Base-by-base conservation (phyloP, 2,888 invertebrate genomes). In the Chrysopilus asiliformis region DNA sequence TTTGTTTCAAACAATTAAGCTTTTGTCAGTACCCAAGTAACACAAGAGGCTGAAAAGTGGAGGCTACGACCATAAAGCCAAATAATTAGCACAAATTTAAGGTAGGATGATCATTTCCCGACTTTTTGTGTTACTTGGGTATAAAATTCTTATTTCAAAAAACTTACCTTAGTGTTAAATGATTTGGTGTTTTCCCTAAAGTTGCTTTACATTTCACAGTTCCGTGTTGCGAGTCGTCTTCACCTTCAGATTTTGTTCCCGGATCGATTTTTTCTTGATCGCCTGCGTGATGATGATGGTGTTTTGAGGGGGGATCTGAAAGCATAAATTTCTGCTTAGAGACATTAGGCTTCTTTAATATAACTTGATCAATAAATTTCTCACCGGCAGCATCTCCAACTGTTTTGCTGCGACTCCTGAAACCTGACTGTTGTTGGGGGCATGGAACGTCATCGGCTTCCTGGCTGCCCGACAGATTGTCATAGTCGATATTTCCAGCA, bases 141-240 rank as follows among this genome's bases (percentile, higher is more conserved):
- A n/a, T n/a, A n/a, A n/a, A n/a, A n/a, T n/a, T n/a, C n/a, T n/a
- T n/a, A n/a, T n/a, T n/a, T n/a, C n/a, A n/a, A n/a, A 22, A 22
- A 3, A 35, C 51, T 50, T 60, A 79, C 79, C 79, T 80, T 64
- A 86, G 68, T 45, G 86, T 87, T 65, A 91, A 74, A 68, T 90
- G 89, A 74, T 90, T 90, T 57, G 91, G 90, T 53, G 90, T 90
- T 57, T 83, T 74, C 53, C 90, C 90, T 60, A 90, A 70, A 52
- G 81, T 66, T 43, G 67, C 65, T 56, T 70, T 71, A 66, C 68
- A 67, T 65, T 72, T 71, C 51, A 76, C 74, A 57, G 64, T 71
- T 52, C 75, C 78, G 50, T 70, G 69, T 57, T 77, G 80, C 42
- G 79, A 78, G 56, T 86, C 86, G 50, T 80, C 79, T 64, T 87